Evolutionary conservation across 2,797 vertebrate species (phyloP), one percentile per base, ranked within the genome.

Genomic region (Chrosomus eos): DNA sequence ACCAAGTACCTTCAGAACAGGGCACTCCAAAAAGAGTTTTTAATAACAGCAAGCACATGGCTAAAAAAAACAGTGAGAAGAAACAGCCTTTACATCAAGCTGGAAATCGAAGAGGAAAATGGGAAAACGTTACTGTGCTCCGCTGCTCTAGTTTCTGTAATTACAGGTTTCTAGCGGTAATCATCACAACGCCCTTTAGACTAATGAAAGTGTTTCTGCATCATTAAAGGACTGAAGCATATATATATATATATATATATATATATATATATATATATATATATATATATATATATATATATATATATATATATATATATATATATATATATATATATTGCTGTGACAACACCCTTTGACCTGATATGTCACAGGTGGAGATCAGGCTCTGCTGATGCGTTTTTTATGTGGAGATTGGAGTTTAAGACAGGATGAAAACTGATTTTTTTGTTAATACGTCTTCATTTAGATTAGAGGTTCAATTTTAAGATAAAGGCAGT

Each of bases 131-230:
- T 40, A 23, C 53, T 72, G 40, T 79, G 55, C 70, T 85, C 21
- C 33, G 58, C 75, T 84, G 68, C 74, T 87, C 60, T 43, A 70
- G 53, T 86, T 67, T 85, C 66, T 73, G 81, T 88, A 79, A 86
- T 88, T 83, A 84, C 48, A 86, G 75, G 82, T 86, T 88, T 78
- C 45, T 83, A 64, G 28, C 26, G 8, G 60, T 58, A 79, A 88
- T 83, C 86, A 84, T 74, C 80, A 48, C 64, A 45, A 85, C 80
- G 72, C 67, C 60, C 79, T 82, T 84, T 84, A 43, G 21, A 75
- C 73, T 86, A 84, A 82, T 84, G 74, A 88, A 85, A 87, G 85
- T 28, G 67, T 77, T 62, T 84, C 71, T 21, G 45, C 33, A 62
- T 84, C 71, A 66, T 74, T 86, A 81, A 73, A 85, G 16, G 75